Evolutionary conservation across 2,888 invertebrate genomes (phyloP).

Genomic region (Agonopterix arenella): DNA sequence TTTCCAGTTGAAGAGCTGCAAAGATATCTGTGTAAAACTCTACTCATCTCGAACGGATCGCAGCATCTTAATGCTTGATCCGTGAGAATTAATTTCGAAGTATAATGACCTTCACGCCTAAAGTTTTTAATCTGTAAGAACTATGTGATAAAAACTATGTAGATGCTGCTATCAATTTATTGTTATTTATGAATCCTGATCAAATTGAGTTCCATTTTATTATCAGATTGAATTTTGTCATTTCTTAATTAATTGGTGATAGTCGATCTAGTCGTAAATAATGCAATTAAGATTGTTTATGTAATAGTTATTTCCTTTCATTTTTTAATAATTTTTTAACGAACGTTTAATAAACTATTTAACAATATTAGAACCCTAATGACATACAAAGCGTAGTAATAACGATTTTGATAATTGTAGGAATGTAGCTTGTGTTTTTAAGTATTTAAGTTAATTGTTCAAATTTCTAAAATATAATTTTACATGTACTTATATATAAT

Average conservation of each 20-base stretch:
- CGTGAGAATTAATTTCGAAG: conserved; percentile 68
- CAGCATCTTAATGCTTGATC: conserved; percentile 52
- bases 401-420: too few species aligned
- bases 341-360: too few species aligned
- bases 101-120: conserved; percentile 54
- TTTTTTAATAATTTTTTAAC: too few species aligned
- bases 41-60: conserved; percentile 52
- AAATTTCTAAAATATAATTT: too few species aligned
- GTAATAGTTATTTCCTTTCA: too few species aligned
- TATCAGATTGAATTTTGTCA: not conserved
- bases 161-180: not conserved
- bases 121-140: conserved; percentile 40
- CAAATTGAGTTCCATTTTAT: not conserved
- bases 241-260: not conserved
- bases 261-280: too few species aligned
- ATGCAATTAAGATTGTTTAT: too few species aligned
- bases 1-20: conserved; percentile 4
- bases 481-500: too few species aligned
- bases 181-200: not conserved
- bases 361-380: too few species aligned
- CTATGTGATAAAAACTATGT: conserved; percentile 37
- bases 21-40: conserved; percentile 27
- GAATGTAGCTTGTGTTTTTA: too few species aligned
- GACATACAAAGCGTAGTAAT: too few species aligned
- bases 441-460: too few species aligned